Evolutionary conservation across 2,113 vertebrate genomes (phyloP).

Genomic region (Microtus oregoni): DNA sequence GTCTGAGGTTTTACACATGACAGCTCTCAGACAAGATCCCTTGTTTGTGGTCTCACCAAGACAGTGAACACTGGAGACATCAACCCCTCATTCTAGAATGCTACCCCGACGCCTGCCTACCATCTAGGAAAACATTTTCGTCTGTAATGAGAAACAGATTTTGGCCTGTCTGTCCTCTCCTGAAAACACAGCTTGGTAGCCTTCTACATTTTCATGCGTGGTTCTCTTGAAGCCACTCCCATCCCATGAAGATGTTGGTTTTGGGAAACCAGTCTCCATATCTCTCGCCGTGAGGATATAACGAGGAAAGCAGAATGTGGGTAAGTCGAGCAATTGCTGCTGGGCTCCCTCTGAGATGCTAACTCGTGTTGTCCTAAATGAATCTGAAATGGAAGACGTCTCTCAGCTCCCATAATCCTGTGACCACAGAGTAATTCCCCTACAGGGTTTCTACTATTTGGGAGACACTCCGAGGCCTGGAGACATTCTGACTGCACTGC

Average conservation of each 20-base stretch:
- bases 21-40: slow-evolving; percentile 36
- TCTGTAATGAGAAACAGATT: slow-evolving; percentile 74
- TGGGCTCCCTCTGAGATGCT: neutral
- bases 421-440: neutral
- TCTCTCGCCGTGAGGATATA: neutral
- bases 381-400: slow-evolving; percentile 34
- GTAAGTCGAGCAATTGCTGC: neutral
- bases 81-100: slow-evolving; percentile 8
- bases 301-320: neutral
- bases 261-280: slow-evolving; percentile 35
- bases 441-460: neutral
- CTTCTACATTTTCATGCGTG: slow-evolving; percentile 57
- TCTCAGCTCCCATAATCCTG: neutral
- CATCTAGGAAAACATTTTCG: slow-evolving; percentile 72
- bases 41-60: slow-evolving; percentile 62
- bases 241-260: slow-evolving; percentile 35
- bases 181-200: slow-evolving; percentile 53
- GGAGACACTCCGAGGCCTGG: neutral
- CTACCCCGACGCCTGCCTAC: slow-evolving; percentile 50
- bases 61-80: slow-evolving; percentile 41
- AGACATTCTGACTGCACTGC: neutral
- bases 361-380: neutral
- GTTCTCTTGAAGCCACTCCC: slow-evolving; percentile 36
- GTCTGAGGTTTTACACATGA: slow-evolving; percentile 56
- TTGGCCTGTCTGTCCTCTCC: slow-evolving; percentile 35